Percentiles rank a stretch among this genome's conserved stretches.
phyloP scores from a whole-genome alignment of 2,797 vertebrate species.

The Scomberomorus guttatus region DNA sequence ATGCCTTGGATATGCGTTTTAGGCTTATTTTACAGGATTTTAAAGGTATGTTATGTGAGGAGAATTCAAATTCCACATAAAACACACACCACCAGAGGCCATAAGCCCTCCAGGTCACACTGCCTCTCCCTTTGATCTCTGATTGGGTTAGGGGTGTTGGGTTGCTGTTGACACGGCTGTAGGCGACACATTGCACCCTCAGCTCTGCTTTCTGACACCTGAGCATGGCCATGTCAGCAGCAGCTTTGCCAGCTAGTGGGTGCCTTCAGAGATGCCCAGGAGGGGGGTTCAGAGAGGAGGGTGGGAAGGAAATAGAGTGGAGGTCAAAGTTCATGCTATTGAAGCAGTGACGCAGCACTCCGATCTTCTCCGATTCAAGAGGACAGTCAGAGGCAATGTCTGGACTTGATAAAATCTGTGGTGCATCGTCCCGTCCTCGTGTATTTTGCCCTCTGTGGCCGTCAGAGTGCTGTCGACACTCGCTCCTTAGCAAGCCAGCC shows the following conservation, averaged over 20 bases:
- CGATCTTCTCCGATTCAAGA: background rate
- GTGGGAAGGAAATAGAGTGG: conserved; percentile 6
- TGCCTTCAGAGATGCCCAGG: conserved; percentile 9
- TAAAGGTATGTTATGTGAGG: too few species aligned
- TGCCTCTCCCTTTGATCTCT: conserved; percentile 60
- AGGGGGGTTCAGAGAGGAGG: conserved; percentile 8
- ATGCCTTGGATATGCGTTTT: too few species aligned
- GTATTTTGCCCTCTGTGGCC: conserved; percentile 23
- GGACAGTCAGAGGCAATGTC: conserved; percentile 28
- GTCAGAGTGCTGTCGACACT: conserved; percentile 55
- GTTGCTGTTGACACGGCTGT: conserved; percentile 67
- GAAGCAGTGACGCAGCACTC: conserved; percentile 35
- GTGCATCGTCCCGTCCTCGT: conserved; percentile 15
- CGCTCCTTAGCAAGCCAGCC: conserved; percentile 42
- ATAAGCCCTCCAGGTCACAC: conserved; percentile 4
- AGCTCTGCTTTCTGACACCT: conserved; percentile 76
- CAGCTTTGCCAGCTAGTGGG: conserved; percentile 47
- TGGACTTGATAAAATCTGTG: conserved; percentile 20
- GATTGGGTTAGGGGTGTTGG: conserved; percentile 64
- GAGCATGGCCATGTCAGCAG: conserved; percentile 70
- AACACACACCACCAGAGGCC: background rate
- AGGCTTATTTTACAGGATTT: too few species aligned
- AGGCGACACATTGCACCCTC: conserved; percentile 52
- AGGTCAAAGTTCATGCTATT: conserved; percentile 37
- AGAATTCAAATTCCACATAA: conserved; percentile 18